These are phyloP conservation scores for Macrochelys suwanniensis DNA, from an alignment of 2,797 vertebrate species.

Conservation along the genomic window DNA sequence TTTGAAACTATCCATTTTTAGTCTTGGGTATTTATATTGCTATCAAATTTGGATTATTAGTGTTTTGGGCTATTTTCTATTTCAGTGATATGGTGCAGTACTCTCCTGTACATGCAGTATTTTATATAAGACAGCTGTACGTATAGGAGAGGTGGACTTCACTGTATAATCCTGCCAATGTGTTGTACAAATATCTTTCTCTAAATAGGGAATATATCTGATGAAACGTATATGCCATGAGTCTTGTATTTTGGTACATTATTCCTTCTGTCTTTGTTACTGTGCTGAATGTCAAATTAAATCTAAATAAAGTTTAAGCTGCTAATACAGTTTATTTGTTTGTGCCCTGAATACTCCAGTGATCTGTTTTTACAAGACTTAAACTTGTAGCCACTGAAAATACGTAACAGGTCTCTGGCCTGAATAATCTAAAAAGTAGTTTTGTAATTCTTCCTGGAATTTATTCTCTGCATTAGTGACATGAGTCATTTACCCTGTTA, in stretches of 20 bases:
- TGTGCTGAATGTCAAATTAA: constrained; percentile 75
- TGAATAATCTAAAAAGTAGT: neutral
- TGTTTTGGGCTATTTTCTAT: constrained; percentile 78
- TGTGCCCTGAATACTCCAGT: neutral
- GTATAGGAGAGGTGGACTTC: constrained; percentile 44
- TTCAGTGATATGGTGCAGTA: constrained; percentile 67
- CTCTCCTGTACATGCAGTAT: constrained; percentile 62
- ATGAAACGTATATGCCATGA: constrained; percentile 65
- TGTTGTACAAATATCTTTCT: constrained; percentile 70
- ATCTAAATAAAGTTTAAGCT: constrained; percentile 76
- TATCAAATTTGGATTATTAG: constrained; percentile 42
- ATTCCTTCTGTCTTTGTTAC: constrained; percentile 74
- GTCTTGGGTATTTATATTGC: constrained; percentile 48
- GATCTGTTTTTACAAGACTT: neutral
- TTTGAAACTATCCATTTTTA: constrained; percentile 58
- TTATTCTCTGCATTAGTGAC: rapidly evolving
- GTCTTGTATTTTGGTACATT: constrained; percentile 76
- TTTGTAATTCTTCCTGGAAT: neutral
- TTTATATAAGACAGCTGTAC: constrained; percentile 71
- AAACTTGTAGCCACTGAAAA: neutral
- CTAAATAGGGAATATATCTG: constrained; percentile 52
- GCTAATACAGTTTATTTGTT: constrained; percentile 34
- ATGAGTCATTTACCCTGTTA: neutral
- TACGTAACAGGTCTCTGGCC: neutral
- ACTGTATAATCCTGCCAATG: constrained; percentile 43